Conservation (phyloP, 2,888 invertebrate species). For the Acrobasis repandana region DNA sequence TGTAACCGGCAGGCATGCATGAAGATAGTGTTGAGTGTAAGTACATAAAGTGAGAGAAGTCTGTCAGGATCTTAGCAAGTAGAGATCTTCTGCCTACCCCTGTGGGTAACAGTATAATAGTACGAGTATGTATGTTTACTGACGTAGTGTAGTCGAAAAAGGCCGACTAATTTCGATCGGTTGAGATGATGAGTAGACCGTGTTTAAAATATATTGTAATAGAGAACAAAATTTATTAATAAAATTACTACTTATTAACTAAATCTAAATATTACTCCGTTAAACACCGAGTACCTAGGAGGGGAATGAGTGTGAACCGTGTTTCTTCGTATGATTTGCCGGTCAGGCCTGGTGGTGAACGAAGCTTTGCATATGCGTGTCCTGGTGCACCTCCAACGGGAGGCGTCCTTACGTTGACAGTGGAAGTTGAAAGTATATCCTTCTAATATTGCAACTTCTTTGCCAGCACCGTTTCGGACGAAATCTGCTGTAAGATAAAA, state of each 20-base stretch:
- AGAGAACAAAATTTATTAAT: slow-evolving; percentile 21
- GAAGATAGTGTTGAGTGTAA: too few species aligned
- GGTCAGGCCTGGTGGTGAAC: slow-evolving; percentile 14
- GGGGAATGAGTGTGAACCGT: slow-evolving; percentile 30
- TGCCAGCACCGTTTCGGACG: neutral
- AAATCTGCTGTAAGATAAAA: neutral
- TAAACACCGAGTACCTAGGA: slow-evolving; percentile 11
- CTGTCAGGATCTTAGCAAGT: too few species aligned
- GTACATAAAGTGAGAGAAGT: too few species aligned
- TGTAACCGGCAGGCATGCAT: too few species aligned
- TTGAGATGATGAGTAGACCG: neutral
- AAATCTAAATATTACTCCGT: slow-evolving; percentile 11
- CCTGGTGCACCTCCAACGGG: neutral
- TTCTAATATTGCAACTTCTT: neutral
- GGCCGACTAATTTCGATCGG: too few species aligned
- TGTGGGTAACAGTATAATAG: too few species aligned
- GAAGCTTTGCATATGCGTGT: neutral
- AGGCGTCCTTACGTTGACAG: neutral
- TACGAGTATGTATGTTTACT: too few species aligned
- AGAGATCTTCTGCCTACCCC: too few species aligned
- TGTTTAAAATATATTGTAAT: neutral
- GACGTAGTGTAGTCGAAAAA: too few species aligned
- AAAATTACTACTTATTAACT: neutral
- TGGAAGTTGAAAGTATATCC: neutral
- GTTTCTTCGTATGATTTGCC: neutral